Evolutionary conservation across 2,797 vertebrate species (phyloP).

Genomic region (Channa striata): DNA sequence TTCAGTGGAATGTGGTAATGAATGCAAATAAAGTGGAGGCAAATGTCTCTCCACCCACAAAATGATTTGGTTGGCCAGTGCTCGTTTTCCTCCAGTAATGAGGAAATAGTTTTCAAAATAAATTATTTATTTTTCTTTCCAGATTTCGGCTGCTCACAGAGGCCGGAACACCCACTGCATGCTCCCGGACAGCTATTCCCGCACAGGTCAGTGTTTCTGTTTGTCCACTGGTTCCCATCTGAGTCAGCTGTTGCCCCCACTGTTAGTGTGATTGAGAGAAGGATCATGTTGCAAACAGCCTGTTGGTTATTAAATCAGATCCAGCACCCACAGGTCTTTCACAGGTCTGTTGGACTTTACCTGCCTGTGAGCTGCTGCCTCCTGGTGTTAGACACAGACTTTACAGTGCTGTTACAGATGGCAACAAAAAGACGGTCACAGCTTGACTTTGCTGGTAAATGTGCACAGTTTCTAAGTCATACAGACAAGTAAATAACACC

Average conservation of each 20-base stretch:
- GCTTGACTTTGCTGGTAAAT: not conserved
- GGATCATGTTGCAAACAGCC: slow-evolving; percentile 53
- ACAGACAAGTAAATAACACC: not conserved
- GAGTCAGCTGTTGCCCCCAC: not conserved
- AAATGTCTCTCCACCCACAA: slow-evolving; percentile 3
- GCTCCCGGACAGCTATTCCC: slow-evolving; percentile 26
- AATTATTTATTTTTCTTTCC: slow-evolving; percentile 3
- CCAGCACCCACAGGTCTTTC: slow-evolving; percentile 16
- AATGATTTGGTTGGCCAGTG: not conserved
- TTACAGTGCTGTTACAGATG: not conserved
- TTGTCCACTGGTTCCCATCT: not conserved
- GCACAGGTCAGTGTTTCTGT: slow-evolving; percentile 40
- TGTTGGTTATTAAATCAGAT: slow-evolving; percentile 53
- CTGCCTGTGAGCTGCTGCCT: slow-evolving; percentile 44
- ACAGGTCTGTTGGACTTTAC: slow-evolving; percentile 4
- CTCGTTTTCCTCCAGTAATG: slow-evolving; percentile 15
- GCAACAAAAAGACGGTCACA: not conserved
- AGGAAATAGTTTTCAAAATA: slow-evolving; percentile 4
- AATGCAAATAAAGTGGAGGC: slow-evolving; percentile 40
- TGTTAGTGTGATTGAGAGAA: slow-evolving; percentile 40
- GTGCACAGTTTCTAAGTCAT: too few relatives aligned
- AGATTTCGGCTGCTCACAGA: slow-evolving; percentile 25
- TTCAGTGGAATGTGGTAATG: slow-evolving; percentile 44
- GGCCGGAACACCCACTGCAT: not conserved
- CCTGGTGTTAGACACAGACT: slow-evolving; percentile 33